phyloP scores from a whole-genome alignment of 1,140 invertebrate genomes.

The roundworm (Caenorhabditis elegans) region WBcel235 BX284606.5:15917001-15917500 shows the following conservation, averaged over 20 bases:
- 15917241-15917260: too few relatives aligned
- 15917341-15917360: too few relatives aligned
- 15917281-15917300: too few relatives aligned
- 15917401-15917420: too few relatives aligned
- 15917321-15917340: too few relatives aligned
- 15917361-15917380: too few relatives aligned
- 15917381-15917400: too few relatives aligned
- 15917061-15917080: neutral
- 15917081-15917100: neutral
- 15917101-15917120: neutral
- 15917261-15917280: too few relatives aligned
- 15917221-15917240: neutral
- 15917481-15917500: neutral
- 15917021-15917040: neutral
- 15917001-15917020: neutral
- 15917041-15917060: neutral
- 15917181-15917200: neutral
- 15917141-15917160: neutral
- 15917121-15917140: neutral
- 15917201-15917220: neutral
- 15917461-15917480: neutral
- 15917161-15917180: neutral
- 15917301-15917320: too few relatives aligned
- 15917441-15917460: neutral
- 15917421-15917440: neutral